Conservation (phyloP, 2,888 invertebrate genomes). For the Drosophila formosana region DNA sequence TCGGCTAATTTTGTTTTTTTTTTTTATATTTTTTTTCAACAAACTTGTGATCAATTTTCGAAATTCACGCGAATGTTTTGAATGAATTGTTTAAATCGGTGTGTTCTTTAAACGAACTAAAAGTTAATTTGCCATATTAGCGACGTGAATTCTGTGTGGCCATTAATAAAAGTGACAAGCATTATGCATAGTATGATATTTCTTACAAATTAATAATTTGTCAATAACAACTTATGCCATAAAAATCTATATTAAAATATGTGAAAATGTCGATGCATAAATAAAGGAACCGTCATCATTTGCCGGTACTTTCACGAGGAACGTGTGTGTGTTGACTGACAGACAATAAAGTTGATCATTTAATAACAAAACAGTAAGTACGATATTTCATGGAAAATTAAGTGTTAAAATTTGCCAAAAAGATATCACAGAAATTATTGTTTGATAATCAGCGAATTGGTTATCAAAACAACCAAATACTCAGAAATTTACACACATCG, state of each 20-base stretch:
- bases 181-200: not conserved
- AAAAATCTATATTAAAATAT: not conserved
- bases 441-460: too few species aligned
- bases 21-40: not conserved
- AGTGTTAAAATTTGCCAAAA: too few species aligned
- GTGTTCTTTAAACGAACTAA: not conserved
- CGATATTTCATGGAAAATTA: too few species aligned
- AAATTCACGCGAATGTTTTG: not conserved
- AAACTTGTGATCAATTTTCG: constrained; percentile 6
- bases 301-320: not conserved
- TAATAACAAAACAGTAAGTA: constrained; percentile 4
- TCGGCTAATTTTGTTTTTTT: constrained; percentile 6
- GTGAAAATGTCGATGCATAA: not conserved
- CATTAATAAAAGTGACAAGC: not conserved
- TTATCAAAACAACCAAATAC: too few species aligned
- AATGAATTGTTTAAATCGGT: not conserved
- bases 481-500: too few species aligned
- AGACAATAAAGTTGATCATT: not conserved
- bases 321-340: not conserved
- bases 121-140: constrained; percentile 3
- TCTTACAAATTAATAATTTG: constrained; percentile 2
- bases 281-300: not conserved
- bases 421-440: too few species aligned
- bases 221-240: not conserved
- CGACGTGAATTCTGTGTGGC: not conserved